Evolutionary conservation across 2,113 vertebrate species (phyloP), one percentile per base, ranked within the genome.

Genomic region (Spermophilus dauricus): DNA sequence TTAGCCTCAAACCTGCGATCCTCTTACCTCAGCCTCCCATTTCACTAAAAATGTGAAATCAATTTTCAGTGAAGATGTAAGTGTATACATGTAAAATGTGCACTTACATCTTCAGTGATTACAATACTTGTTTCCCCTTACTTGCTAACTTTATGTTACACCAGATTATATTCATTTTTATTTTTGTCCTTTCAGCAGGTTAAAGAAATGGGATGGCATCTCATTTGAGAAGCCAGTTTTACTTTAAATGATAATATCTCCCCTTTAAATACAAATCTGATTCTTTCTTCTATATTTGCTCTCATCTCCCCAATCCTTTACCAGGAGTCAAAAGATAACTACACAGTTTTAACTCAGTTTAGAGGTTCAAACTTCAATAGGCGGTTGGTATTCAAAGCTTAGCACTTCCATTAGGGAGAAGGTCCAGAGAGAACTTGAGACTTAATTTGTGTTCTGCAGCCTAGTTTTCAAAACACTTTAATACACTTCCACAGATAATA

Each of bases 391-490:
- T 80, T 91, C 56, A 93, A 76, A 78, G 58, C 48, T 76, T 76
- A 63, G 14, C 77, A 22, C 14, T 76, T 89, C 2, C 9, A 24
- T 93, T 20, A 56, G 10, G 89, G n/a, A 90, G 18, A 56, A 65
- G 8, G 37, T 61, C 12, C 63, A 61, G 63, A 91, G 4, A 80
- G 75, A 83, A 83, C 70, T 92, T 94, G 14, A 75, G 13, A 20
- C 17, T 89, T 94, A 7, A 72, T 58, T 42, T 85, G 16, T 89
- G 18, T 92, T 94, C 81, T 97, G n/a, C 34, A 77, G 8, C n/a
- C 45, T 75, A 48, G 34, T 95, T 94, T 89, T 94, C 86, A 87
- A 87, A 91, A 34, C 48, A 26, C 58, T 92, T 94, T 48, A 2
- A n/a, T 13, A 61, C 4, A 34, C 51, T 87, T 89, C 30, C 11